These are phyloP conservation scores for Telmatochromis sp. DNA, from an alignment of 2,113 vertebrate species.

Conservation along the genomic window DNA sequence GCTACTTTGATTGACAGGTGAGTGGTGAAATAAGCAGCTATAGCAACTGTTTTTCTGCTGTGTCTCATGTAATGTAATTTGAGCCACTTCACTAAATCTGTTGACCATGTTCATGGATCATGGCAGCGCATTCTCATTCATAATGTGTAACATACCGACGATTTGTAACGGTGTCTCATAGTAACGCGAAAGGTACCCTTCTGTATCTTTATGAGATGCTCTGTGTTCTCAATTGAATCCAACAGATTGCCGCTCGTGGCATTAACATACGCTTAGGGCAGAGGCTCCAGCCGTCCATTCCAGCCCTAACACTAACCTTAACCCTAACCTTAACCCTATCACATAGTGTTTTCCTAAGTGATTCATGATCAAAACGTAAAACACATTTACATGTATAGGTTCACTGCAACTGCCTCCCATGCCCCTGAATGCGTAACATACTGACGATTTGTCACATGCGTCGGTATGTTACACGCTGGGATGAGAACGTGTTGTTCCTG, in stretches of 20 bases:
- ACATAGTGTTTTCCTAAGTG: not conserved
- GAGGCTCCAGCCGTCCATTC: not conserved
- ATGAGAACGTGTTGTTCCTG: not conserved
- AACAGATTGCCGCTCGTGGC: not conserved
- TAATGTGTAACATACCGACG: not conserved
- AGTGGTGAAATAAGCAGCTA: not conserved
- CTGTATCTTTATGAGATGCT: not conserved
- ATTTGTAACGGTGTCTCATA: not conserved
- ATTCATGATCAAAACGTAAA: not conserved
- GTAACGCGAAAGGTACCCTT: not conserved
- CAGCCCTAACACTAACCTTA: not conserved
- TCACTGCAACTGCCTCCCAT: not conserved
- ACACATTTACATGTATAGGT: not conserved
- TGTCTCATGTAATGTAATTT: not conserved
- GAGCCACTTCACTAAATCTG: not conserved
- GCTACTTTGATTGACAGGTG: not conserved
- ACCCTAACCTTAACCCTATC: not conserved
- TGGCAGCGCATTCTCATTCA: not conserved
- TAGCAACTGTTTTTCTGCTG: not conserved
- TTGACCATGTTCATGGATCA: not conserved
- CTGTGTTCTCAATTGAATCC: not conserved
- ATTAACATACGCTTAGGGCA: not conserved
- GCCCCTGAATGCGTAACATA: not conserved
- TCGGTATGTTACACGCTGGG: not conserved
- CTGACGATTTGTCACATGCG: not conserved